A percentile compares a stretch with the other conserved stretches of the same genome.
Conservation (phyloP, 1,140 invertebrate species). For the Microplitis mediator region DNA sequence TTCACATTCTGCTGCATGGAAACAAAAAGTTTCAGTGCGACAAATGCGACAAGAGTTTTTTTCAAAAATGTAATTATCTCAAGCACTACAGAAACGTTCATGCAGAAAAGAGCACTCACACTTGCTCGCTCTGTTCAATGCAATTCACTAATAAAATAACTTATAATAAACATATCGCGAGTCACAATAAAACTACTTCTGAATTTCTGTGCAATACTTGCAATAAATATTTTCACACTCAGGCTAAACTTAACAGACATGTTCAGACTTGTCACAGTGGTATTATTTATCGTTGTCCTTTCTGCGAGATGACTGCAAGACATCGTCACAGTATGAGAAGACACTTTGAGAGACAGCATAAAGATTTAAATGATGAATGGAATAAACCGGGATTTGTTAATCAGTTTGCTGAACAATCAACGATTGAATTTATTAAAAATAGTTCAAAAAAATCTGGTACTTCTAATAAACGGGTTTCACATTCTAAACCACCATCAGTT, state of each 20-base stretch:
- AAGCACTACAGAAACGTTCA: conserved; percentile 57
- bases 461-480: neutral
- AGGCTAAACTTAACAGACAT: conserved; percentile 58
- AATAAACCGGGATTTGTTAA: conserved; percentile 35
- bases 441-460: neutral
- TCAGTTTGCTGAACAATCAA: conserved; percentile 27
- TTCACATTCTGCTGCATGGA: conserved; percentile 52
- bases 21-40: conserved; percentile 56
- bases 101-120: conserved; percentile 49
- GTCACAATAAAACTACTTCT: conserved; percentile 22
- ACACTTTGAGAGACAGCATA: conserved; percentile 60
- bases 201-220: conserved; percentile 46
- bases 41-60: conserved; percentile 60
- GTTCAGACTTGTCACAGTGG: conserved; percentile 56
- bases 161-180: conserved; percentile 32
- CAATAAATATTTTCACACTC: conserved; percentile 57
- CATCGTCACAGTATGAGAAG: conserved; percentile 55
- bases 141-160: conserved; percentile 35
- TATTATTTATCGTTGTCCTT: conserved; percentile 57
- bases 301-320: conserved; percentile 51
- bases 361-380: conserved; percentile 38
- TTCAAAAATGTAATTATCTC: conserved; percentile 53
- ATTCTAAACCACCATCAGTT: too few species aligned
- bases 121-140: conserved; percentile 33
- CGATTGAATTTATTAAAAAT: neutral